Percentiles rank a stretch among this genome's conserved stretches.
phyloP scores from a whole-genome alignment of 2,113 vertebrate genomes.

The Phasianus colchicus region DNA sequence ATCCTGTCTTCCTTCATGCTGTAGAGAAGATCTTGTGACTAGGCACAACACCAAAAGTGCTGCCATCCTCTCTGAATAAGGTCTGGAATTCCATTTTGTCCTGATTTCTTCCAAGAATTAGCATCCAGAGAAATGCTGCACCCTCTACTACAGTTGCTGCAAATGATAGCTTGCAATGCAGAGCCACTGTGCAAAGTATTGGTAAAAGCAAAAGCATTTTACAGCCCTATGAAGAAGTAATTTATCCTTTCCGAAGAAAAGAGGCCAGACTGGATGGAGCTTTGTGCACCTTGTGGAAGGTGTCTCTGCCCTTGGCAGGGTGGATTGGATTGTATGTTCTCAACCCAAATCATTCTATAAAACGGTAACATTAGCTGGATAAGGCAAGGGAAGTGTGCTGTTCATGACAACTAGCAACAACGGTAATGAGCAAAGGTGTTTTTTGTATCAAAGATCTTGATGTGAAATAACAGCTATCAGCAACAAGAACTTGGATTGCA shows the following conservation, averaged over 20 bases:
- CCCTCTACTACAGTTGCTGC: background rate
- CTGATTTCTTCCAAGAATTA: background rate
- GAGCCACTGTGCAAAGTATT: background rate
- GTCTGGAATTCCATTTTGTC: background rate
- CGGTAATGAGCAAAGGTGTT: background rate
- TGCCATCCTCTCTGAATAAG: background rate
- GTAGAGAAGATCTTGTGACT: background rate
- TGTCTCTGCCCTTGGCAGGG: background rate
- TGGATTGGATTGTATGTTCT: background rate
- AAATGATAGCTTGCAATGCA: background rate
- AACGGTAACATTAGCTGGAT: background rate
- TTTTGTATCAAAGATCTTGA: background rate
- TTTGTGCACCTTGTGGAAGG: background rate
- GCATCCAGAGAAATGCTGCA: background rate
- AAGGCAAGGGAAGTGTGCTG: background rate
- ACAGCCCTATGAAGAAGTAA: rapidly evolving
- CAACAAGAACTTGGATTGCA: background rate
- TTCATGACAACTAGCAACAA: background rate
- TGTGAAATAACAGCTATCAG: background rate
- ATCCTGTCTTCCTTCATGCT: too few species aligned
- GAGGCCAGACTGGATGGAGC: background rate
- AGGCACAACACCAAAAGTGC: background rate
- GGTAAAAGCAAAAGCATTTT: background rate
- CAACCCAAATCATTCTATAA: background rate
- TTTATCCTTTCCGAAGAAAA: background rate